Percentiles rank a stretch among this genome's conserved stretches.
Conservation (phyloP, 2,888 invertebrate species). For the Acrobeloides nanus region DNA sequence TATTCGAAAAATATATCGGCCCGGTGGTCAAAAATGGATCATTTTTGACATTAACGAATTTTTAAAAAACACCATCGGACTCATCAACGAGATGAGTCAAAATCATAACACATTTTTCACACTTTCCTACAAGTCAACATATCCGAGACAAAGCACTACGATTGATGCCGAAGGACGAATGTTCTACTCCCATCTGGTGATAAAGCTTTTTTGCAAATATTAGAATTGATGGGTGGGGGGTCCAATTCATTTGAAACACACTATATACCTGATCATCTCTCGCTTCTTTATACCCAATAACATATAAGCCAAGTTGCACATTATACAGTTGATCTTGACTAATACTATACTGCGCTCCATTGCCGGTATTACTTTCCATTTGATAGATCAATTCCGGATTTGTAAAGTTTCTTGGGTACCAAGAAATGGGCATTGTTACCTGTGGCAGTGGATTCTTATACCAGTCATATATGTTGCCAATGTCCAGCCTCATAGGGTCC, state of each 20-base stretch:
- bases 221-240: no score
- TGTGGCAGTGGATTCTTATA: constrained; percentile 48
- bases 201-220: no score
- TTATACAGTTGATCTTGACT: constrained; percentile 47
- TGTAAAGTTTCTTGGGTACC: constrained; percentile 53
- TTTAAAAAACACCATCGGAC: no score
- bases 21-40: no score
- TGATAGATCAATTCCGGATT: constrained; percentile 43
- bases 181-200: no score
- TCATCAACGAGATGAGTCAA: no score
- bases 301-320: constrained; percentile 50
- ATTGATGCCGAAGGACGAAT: no score
- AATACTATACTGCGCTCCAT: constrained; percentile 24
- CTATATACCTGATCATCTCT: constrained; percentile 38
- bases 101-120: no score
- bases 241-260: no score
- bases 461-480: constrained; percentile 51
- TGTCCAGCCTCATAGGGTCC: constrained; percentile 52
- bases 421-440: constrained; percentile 48
- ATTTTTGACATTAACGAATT: no score
- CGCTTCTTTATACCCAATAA: constrained; percentile 50
- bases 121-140: no score
- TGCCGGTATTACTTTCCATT: constrained; percentile 27
- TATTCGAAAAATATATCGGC: not conserved
- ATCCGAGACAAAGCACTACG: no score